Conservation (phyloP, 1,140 invertebrate genomes). For the Drosophila murphyi region DNA sequence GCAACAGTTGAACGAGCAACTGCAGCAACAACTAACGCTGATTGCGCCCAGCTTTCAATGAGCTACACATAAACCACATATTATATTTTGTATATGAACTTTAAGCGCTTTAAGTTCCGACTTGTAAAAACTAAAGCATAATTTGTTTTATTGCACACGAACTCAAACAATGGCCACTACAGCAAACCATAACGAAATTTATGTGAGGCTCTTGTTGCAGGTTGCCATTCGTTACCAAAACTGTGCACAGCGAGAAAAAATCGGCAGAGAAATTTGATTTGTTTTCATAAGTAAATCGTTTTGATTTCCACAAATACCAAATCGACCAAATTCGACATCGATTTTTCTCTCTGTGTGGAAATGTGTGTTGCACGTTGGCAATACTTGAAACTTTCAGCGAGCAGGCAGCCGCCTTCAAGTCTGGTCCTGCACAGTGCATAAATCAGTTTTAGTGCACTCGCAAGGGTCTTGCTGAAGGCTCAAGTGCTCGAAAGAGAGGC, state of each 20-base stretch:
- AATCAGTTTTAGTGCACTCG: constrained; percentile 69
- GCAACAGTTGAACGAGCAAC: constrained; percentile 39
- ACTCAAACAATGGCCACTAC: constrained; percentile 14
- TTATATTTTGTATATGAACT: constrained; percentile 58
- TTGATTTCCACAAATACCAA: no score
- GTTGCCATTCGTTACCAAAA: not conserved
- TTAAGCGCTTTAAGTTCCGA: constrained; percentile 7
- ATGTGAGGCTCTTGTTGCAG: constrained; percentile 4
- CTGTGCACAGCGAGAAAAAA: not conserved
- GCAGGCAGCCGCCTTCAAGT: constrained; percentile 56
- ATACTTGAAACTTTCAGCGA: constrained; percentile 66
- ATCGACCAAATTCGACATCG: not conserved
- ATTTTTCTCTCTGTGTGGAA: not conserved
- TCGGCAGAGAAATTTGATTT: no score
- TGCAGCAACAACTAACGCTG: constrained; percentile 37
- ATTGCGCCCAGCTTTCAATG: constrained; percentile 46
- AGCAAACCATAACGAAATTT: constrained; percentile 12
- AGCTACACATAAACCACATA: constrained; percentile 13
- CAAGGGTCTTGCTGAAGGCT: constrained; percentile 72
- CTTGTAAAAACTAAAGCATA: constrained; percentile 32
- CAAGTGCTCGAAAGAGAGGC: constrained; percentile 42
- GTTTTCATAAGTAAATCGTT: no score
- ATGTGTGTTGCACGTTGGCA: not conserved
- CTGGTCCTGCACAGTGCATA: constrained; percentile 52
- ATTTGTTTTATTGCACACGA: constrained; percentile 44